phyloP scores from a whole-genome alignment of 2,113 vertebrate species.

The Glareola pratincola region DNA sequence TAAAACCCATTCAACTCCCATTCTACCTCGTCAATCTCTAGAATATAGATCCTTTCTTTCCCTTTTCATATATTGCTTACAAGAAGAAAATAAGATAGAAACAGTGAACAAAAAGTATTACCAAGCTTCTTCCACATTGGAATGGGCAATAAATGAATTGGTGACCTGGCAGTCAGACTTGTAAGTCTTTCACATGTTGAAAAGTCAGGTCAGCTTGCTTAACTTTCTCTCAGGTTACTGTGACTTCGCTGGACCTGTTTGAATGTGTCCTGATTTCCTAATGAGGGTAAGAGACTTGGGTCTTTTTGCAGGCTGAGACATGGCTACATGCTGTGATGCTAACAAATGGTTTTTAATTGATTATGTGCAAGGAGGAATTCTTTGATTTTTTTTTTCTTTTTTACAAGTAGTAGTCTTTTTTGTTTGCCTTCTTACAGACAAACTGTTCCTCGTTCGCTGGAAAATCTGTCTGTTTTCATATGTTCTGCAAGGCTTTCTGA shows the following conservation, averaged over 20 bases:
- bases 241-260: not conserved
- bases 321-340: not conserved
- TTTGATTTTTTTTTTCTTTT: not conserved
- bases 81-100: not conserved
- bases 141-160: not conserved
- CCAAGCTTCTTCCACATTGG: not conserved
- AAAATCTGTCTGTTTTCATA: not conserved
- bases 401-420: not conserved
- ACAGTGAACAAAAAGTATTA: not conserved
- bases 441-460: not conserved
- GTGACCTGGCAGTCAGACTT: not conserved
- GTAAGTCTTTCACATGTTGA: not conserved
- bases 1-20: not conserved
- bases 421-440: not conserved
- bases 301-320: not conserved
- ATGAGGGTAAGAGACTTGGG: not conserved
- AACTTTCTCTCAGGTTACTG: not conserved
- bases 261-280: not conserved
- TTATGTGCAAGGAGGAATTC: not conserved
- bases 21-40: not conserved
- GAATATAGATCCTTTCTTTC: not conserved
- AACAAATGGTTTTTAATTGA: not conserved
- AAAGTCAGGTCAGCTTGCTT: not conserved
- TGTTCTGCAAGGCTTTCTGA: not conserved
- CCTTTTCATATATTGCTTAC: not conserved